These are phyloP conservation scores for Patiria miniata DNA, from an alignment of 35 echinoderm and acorn worm species.

Conservation along the genomic window DNA sequence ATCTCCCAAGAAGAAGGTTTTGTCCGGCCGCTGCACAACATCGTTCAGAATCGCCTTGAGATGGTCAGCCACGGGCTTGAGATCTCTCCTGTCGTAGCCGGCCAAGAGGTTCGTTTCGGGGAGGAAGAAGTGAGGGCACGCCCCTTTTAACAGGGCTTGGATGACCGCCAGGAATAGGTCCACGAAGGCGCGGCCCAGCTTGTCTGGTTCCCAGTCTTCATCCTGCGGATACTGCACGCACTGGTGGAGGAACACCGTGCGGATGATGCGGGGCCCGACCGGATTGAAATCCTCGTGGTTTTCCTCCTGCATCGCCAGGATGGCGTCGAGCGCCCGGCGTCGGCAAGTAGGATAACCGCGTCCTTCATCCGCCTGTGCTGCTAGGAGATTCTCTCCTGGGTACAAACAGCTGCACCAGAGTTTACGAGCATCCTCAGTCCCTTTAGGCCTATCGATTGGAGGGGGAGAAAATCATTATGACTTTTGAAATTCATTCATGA, in stretches of 20 bases:
- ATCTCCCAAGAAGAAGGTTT: slow-evolving; percentile 71
- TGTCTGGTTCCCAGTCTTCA: slow-evolving; percentile 68
- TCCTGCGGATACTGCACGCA: slow-evolving; percentile 89
- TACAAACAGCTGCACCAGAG: slow-evolving; percentile 78
- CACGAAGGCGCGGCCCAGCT: slow-evolving; percentile 84
- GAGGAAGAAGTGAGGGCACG: slow-evolving; percentile 73
- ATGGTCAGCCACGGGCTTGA: slow-evolving; percentile 71
- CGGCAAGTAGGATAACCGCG: slow-evolving; percentile 29
- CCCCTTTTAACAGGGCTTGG: slow-evolving; percentile 30
- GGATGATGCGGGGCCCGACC: slow-evolving; percentile 53
- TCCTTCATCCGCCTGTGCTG: slow-evolving; percentile 19
- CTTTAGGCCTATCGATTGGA: slow-evolving; percentile 58
- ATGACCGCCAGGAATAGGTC: slow-evolving; percentile 83
- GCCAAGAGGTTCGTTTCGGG: slow-evolving; percentile 63
- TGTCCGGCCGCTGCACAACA: slow-evolving; percentile 76
- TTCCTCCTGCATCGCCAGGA: slow-evolving; percentile 67
- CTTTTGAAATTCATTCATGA: slow-evolving; percentile 46
- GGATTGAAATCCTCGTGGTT: slow-evolving; percentile 85
- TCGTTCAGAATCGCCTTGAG: slow-evolving; percentile 85
- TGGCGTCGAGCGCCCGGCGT: slow-evolving; percentile 2
- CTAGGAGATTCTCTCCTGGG: slow-evolving; percentile 56
- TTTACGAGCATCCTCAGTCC: slow-evolving; percentile 42
- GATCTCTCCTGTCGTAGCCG: slow-evolving; percentile 31
- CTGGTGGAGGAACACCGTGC: slow-evolving; percentile 76
- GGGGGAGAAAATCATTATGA: slow-evolving; percentile 53